Evolutionary conservation across 2,888 invertebrate genomes (phyloP).

Genomic region (Drosophila mercatorum): DNA sequence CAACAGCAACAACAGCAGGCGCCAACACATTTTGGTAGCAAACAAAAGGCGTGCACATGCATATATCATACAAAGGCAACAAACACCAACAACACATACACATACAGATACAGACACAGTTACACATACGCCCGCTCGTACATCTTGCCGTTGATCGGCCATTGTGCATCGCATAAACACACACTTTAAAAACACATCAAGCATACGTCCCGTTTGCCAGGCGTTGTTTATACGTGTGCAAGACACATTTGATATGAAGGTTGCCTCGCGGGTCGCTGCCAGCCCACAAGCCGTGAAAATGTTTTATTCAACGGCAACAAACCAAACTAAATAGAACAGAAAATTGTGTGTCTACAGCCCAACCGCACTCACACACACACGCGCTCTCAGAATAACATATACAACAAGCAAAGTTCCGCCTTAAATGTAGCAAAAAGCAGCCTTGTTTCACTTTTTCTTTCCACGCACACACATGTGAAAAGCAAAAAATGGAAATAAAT

Average conservation of each 20-base stretch:
- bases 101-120: background rate
- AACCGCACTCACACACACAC: slow-evolving; percentile 25
- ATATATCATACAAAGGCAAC: slow-evolving; percentile 52
- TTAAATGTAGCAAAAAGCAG: slow-evolving; percentile 42
- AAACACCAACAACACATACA: background rate
- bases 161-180: slow-evolving; percentile 77
- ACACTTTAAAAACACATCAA: slow-evolving; percentile 81
- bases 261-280: slow-evolving; percentile 70
- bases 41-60: slow-evolving; percentile 68
- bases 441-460: slow-evolving; percentile 37
- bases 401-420: slow-evolving; percentile 38
- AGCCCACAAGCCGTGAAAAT: slow-evolving; percentile 79
- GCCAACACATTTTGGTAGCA: slow-evolving; percentile 45
- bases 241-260: slow-evolving; percentile 75
- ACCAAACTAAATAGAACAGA: slow-evolving; percentile 81
- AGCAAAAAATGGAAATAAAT: slow-evolving; percentile 2
- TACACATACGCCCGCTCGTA: slow-evolving; percentile 4
- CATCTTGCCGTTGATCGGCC: slow-evolving; percentile 52
- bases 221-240: slow-evolving; percentile 57
- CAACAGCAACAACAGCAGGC: background rate
- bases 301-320: slow-evolving; percentile 81
- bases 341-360: slow-evolving; percentile 66
- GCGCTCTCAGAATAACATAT: slow-evolving; percentile 16
- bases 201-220: slow-evolving; percentile 62
- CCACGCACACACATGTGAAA: slow-evolving; percentile 22